Base-by-base conservation (phyloP, 2,888 invertebrate genomes). In the Dermolepida albohirtum region DNA sequence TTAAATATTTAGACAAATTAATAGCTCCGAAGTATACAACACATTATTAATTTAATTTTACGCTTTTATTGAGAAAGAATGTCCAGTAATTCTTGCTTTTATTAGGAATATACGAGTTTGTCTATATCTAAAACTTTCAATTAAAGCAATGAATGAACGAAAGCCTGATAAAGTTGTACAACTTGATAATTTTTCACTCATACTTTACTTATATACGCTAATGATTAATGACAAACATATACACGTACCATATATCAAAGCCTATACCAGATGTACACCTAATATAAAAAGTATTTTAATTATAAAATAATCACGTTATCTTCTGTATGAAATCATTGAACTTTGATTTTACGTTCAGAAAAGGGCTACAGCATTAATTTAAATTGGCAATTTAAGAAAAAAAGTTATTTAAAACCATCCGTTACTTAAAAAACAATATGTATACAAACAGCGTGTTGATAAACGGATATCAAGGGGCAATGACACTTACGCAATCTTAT, bases 401-500 rank as follows among this genome's bases (percentile, higher is more conserved):
- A 34, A 34, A 34, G 34, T 5, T 34, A 34, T 34, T 22, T 22
- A 22, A 22, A 22, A 22, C 22, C 22, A 22, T 22, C 6, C 10
- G 34, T 34, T 34, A 7, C 34, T 10, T 34, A 57, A 57, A 57
- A 62, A 44, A 29, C 34, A 54, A 14, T 34, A 47, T 41, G 10
- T 14, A 34, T 47, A 34, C 47, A 62, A 62, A 62, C 47, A 47
- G 47, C 39, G 47, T 47, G 34, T 39, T 34, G 59, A 59, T 59
- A 59, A 44, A 59, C 59, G 59, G 47, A 62, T 62, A 47, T 62
- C 34, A 6, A 17, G 59, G 59, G 47, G n/a, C 59, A 47, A 29
- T 62, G 59, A 62, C 59, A 34, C 47, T 62, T 62, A 62, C 59
- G 47, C 59, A 62, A 62, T 47, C 59, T 62, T 62, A 62, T 62